phyloP scores from a whole-genome alignment of 2,888 invertebrate genomes.

The Athripsodes cinereus region DNA sequence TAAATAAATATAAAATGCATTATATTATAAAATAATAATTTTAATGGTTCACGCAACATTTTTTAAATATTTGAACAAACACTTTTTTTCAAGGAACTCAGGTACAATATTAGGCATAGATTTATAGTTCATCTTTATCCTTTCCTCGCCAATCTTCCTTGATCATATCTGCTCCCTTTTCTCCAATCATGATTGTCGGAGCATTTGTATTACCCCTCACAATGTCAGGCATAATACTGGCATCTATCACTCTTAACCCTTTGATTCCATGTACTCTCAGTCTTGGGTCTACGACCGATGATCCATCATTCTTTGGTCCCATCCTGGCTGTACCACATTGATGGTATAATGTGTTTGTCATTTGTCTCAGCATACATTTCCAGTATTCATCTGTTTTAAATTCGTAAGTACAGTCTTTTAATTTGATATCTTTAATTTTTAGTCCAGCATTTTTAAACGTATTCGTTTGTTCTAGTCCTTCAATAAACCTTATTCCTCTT shows the following conservation, averaged over 20 bases:
- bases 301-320: slow-evolving; percentile 45
- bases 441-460: slow-evolving; percentile 38
- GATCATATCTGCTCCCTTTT: slow-evolving; percentile 45
- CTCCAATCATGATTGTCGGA: slow-evolving; percentile 46
- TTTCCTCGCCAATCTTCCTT: slow-evolving; percentile 32
- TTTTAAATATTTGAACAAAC: not conserved
- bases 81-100: not conserved
- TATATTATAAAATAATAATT: no score
- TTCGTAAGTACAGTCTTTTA: slow-evolving; percentile 36
- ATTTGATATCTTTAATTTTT: slow-evolving; percentile 33
- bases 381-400: slow-evolving; percentile 45
- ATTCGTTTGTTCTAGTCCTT: slow-evolving; percentile 38
- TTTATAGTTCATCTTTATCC: not conserved
- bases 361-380: slow-evolving; percentile 51
- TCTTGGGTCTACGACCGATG: slow-evolving; percentile 48
- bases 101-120: not conserved
- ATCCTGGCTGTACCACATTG: slow-evolving; percentile 66
- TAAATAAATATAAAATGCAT: no score
- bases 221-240: slow-evolving; percentile 48
- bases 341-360: slow-evolving; percentile 56
- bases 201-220: slow-evolving; percentile 55
- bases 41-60: no score
- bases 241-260: slow-evolving; percentile 49
- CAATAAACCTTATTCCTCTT: slow-evolving; percentile 37
- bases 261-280: slow-evolving; percentile 49